These are phyloP conservation scores for Baryphthengus martii DNA, from an alignment of 2,113 vertebrate genomes.

Conservation along the genomic window DNA sequence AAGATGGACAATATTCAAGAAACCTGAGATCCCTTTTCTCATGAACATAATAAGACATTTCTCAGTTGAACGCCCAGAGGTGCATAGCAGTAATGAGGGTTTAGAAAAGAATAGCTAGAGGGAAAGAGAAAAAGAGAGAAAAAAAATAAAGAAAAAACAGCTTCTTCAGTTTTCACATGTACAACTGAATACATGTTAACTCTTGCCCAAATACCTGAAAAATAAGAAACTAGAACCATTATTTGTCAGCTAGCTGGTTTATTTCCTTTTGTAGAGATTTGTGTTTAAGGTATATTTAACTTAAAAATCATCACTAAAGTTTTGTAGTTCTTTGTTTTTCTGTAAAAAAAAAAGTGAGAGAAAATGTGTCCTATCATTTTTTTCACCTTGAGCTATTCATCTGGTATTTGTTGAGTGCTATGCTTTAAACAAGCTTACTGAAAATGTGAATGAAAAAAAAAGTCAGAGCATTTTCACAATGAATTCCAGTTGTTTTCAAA, in stretches of 20 bases:
- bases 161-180: background rate
- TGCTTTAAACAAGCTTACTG: background rate
- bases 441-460: background rate
- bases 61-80: slow-evolving; percentile 21
- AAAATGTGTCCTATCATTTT: background rate
- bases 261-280: background rate
- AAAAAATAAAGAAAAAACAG: background rate
- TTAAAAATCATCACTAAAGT: background rate
- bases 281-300: background rate
- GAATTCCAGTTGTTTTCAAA: slow-evolving; percentile 4
- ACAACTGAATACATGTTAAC: background rate
- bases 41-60: slow-evolving; percentile 45
- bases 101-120: background rate
- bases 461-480: background rate
- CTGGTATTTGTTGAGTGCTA: background rate
- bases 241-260: background rate
- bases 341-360: background rate
- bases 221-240: background rate
- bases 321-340: background rate
- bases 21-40: slow-evolving; percentile 16
- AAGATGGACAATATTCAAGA: slow-evolving; percentile 35
- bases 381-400: background rate
- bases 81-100: slow-evolving; percentile 20
- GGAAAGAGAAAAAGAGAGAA: background rate
- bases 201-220: background rate